These are phyloP conservation scores for Henricia sp. DNA, from an alignment of 53 echinoderm and acorn worm species.

Conservation along the genomic window DNA sequence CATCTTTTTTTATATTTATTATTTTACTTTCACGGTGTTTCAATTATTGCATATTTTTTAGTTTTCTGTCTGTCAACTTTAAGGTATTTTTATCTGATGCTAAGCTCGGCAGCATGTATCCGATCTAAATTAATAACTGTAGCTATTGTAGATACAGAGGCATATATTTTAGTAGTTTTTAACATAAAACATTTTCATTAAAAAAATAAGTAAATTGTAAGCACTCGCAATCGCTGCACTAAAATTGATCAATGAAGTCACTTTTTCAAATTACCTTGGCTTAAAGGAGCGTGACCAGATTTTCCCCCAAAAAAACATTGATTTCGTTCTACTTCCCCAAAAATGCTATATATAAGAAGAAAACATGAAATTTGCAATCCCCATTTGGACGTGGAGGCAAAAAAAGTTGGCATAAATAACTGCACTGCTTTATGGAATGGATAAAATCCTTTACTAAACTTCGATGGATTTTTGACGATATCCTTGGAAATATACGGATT, in stretches of 20 bases:
- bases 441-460: too few species aligned
- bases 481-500: too few species aligned
- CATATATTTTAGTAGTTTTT: conserved; percentile 20
- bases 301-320: not conserved
- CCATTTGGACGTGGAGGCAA: too few species aligned
- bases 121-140: conserved; percentile 1
- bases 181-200: not conserved
- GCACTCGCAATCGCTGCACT: too few species aligned
- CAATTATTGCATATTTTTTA: not conserved
- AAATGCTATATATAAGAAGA: not conserved
- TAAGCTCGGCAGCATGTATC: not conserved
- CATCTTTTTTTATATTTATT: too few species aligned
- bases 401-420: too few species aligned
- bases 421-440: too few species aligned
- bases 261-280: not conserved
- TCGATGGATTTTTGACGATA: too few species aligned
- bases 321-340: not conserved
- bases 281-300: not conserved
- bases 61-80: not conserved
- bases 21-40: not conserved
- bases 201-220: too few species aligned
- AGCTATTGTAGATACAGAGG: not conserved
- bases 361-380: too few species aligned
- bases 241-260: not conserved
- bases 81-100: not conserved